Evolutionary conservation across 23 tunicate species (phyloP).

Genomic region (Clavelina lepadiformis): DNA sequence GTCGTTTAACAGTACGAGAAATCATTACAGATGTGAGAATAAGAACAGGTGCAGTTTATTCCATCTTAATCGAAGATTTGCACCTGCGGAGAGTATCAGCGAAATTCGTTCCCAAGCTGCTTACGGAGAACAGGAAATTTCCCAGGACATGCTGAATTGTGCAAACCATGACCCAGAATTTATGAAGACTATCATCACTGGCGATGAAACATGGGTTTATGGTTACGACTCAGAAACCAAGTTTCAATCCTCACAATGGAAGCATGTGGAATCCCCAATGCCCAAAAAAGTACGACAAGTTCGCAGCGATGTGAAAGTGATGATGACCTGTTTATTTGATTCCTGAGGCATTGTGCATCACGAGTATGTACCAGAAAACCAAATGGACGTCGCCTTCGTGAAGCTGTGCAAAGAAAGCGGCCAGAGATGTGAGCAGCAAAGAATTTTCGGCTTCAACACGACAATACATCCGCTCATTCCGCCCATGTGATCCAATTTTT

Average conservation of each 20-base stretch:
- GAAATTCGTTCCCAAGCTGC: conserved; percentile 28
- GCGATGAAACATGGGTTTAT: conserved; percentile 28
- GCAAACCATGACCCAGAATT: conserved; percentile 30
- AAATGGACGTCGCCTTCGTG: no score
- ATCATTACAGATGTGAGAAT: conserved; percentile 14
- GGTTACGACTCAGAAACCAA: conserved; percentile 24
- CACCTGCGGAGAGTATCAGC: conserved; percentile 1
- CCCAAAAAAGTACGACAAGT: conserved; percentile 21
- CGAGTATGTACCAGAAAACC: conserved; percentile 11
- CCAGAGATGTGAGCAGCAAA: no score
- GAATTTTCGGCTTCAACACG: no score
- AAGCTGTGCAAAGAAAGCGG: no score
- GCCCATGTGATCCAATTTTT: no score
- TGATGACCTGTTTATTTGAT: conserved; percentile 16
- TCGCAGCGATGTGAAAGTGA: conserved; percentile 23
- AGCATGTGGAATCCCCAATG: conserved; percentile 21
- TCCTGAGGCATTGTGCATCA: conserved; percentile 15
- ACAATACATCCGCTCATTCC: no score
- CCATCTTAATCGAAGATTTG: conserved; percentile 17
- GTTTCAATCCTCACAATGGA: conserved; percentile 26
- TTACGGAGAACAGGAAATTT: conserved; percentile 22
- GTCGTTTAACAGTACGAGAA: conserved; percentile 5
- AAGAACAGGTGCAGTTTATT: conserved; percentile 17
- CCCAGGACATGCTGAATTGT: conserved; percentile 12
- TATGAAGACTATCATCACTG: conserved; percentile 10